Conservation (phyloP, 2,888 invertebrate species). For the Mystacides longicornis region DNA sequence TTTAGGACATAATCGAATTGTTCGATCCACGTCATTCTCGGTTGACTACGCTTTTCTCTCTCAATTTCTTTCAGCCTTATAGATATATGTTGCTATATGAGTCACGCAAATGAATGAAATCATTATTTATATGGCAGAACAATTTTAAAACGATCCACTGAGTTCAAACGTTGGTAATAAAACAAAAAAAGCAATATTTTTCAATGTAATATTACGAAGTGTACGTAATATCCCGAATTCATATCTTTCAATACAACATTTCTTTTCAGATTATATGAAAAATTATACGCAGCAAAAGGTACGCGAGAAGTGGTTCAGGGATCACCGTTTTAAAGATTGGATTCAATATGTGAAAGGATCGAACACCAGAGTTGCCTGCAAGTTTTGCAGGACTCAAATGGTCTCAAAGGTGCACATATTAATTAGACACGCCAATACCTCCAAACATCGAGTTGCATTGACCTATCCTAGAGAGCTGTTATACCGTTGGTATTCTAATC, state of each 20-base stretch:
- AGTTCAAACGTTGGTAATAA: no score
- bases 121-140: no score
- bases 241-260: background rate
- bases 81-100: no score
- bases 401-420: conserved; percentile 14
- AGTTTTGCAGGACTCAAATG: conserved; percentile 11
- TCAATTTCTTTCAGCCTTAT: no score
- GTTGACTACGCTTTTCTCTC: no score
- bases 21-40: no score
- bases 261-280: background rate
- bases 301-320: conserved; percentile 12
- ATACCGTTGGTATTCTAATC: background rate
- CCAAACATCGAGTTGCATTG: conserved; percentile 12
- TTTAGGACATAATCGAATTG: no score
- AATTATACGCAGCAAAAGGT: conserved; percentile 5
- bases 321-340: conserved; percentile 14
- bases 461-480: conserved; percentile 8
- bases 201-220: no score
- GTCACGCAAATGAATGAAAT: no score
- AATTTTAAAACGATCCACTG: no score
- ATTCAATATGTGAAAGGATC: conserved; percentile 11
- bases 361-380: conserved; percentile 10
- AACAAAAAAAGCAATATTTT: no score
- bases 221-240: no score
- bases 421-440: conserved; percentile 10